Conservation (phyloP, 2,888 invertebrate genomes). For the Anorthoa munda region DNA sequence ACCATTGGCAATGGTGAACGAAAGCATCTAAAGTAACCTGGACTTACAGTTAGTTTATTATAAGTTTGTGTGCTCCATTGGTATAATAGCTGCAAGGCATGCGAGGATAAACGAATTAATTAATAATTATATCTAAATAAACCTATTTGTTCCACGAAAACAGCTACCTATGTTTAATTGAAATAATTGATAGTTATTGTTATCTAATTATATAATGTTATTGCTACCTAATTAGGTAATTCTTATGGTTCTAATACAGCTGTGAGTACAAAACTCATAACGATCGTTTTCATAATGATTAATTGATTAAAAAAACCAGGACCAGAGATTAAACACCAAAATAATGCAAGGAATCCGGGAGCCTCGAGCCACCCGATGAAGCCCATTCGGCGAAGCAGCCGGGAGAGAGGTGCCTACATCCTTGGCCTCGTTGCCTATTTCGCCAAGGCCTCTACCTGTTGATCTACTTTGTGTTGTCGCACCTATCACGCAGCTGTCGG, state of each 20-base stretch:
- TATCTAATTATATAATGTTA: too few species aligned
- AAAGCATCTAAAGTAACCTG: neutral
- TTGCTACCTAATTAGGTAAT: too few species aligned
- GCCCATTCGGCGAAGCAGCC: constrained; percentile 45
- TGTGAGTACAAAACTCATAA: neutral
- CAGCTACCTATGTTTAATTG: too few species aligned
- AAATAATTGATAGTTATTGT: too few species aligned
- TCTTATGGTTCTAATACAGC: neutral
- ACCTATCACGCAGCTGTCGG: constrained; percentile 65
- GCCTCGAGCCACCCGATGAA: constrained; percentile 18
- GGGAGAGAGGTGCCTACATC: constrained; percentile 68
- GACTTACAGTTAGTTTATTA: too few species aligned
- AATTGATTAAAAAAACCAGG: neutral
- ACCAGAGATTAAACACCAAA: neutral
- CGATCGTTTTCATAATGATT: neutral
- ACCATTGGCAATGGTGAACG: too few species aligned
- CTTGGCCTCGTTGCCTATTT: constrained; percentile 80
- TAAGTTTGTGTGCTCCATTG: too few species aligned
- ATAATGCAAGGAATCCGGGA: constrained; percentile 1
- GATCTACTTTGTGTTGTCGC: constrained; percentile 74
- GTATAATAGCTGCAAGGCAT: too few species aligned
- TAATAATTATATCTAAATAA: too few species aligned
- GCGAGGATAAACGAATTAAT: too few species aligned
- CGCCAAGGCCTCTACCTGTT: constrained; percentile 77
- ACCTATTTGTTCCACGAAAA: neutral